Conservation (phyloP, 2,113 vertebrate species). For the Entosphenus tridentatus region DNA sequence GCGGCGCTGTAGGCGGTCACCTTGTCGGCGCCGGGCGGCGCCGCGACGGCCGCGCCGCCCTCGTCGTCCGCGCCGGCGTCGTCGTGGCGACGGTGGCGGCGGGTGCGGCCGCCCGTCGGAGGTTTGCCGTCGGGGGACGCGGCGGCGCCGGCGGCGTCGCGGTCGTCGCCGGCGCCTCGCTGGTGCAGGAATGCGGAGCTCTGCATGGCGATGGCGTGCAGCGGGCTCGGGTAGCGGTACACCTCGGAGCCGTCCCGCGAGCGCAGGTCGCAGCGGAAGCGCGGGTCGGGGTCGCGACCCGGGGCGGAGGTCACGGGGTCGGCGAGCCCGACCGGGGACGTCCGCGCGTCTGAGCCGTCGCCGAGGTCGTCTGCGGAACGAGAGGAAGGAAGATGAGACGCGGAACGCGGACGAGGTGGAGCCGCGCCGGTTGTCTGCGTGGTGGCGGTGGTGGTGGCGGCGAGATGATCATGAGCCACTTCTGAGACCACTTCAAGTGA, state of each 20-base stretch:
- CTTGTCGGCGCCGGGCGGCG: background rate
- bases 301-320: constrained; percentile 1
- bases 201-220: constrained; percentile 42
- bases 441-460: too few species aligned
- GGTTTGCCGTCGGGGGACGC: background rate
- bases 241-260: constrained; percentile 37
- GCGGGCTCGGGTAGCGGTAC: constrained; percentile 40
- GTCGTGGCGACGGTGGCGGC: background rate
- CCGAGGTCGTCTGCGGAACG: constrained; percentile 16
- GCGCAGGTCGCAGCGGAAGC: constrained; percentile 32
- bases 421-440: constrained; percentile 14
- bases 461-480: too few species aligned
- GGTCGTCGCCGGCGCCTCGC: background rate
- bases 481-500: too few species aligned
- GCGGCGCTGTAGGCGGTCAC: background rate
- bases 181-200: constrained; percentile 31
- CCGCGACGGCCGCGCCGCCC: background rate
- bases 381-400: constrained; percentile 23
- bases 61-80: background rate
- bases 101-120: background rate
- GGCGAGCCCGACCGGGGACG: constrained; percentile 12
- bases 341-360: constrained; percentile 11
- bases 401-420: constrained; percentile 23
- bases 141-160: background rate
- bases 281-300: constrained; percentile 17